These are phyloP conservation scores for Emydocephalus ijimae DNA, from an alignment of 2,113 vertebrate species.

Conservation along the genomic window DNA sequence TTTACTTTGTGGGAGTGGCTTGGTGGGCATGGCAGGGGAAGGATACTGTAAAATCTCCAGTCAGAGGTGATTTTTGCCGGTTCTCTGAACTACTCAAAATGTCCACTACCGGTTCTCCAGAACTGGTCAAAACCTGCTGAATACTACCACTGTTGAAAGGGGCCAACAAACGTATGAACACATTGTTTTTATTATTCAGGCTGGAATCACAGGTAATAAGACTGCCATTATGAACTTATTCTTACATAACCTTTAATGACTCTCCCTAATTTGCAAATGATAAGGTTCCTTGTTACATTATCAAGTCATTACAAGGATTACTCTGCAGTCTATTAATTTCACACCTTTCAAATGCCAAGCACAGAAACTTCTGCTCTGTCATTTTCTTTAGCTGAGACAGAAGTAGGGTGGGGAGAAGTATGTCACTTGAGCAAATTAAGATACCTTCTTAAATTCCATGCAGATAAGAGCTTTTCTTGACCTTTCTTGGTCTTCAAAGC, in stretches of 20 bases:
- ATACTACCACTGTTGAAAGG: not conserved
- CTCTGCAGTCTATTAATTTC: slow-evolving; percentile 40
- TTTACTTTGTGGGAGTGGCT: too few relatives aligned
- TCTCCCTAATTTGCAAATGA: slow-evolving; percentile 47
- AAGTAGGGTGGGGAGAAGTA: not conserved
- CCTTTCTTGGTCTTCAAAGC: not conserved
- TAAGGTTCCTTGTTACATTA: slow-evolving; percentile 36
- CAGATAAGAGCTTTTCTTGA: not conserved
- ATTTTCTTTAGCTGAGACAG: slow-evolving; percentile 5
- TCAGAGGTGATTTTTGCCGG: too few relatives aligned
- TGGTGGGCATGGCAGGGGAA: too few relatives aligned
- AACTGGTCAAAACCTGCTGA: too few relatives aligned
- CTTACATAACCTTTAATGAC: not conserved
- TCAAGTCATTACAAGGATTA: slow-evolving; percentile 48
- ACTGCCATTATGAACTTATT: slow-evolving; percentile 25
- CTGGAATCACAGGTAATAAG: slow-evolving; percentile 31
- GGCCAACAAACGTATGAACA: not conserved
- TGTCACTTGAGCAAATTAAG: not conserved
- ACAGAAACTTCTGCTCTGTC: slow-evolving; percentile 38
- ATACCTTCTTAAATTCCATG: not conserved
- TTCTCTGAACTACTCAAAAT: too few relatives aligned
- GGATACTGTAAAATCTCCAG: too few relatives aligned
- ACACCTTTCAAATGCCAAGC: slow-evolving; percentile 37
- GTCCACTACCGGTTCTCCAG: too few relatives aligned
- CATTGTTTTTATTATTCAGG: not conserved